Evolutionary conservation across 1,140 invertebrate species (phyloP).

Genomic region (Palaemon carinicauda): DNA sequence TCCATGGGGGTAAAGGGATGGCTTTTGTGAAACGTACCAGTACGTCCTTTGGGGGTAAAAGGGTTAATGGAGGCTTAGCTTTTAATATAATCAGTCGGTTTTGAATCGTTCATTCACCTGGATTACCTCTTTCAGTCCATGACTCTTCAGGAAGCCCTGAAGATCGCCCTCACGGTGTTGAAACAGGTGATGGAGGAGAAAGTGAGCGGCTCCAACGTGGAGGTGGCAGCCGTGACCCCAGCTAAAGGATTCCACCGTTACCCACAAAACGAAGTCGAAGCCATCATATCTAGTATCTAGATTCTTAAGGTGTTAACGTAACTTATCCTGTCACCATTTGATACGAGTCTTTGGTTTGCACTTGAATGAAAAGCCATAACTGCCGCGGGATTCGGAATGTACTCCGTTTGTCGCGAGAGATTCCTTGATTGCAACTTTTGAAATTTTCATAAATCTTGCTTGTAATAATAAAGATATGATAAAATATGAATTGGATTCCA

Average conservation of each 20-base stretch:
- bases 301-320: neutral
- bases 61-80: no score
- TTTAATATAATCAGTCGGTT: no score
- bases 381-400: no score
- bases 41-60: no score
- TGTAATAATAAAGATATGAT: no score
- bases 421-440: no score
- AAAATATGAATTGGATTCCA: no score
- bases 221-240: constrained; percentile 93
- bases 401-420: no score
- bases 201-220: constrained; percentile 95
- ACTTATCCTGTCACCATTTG: neutral
- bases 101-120: no score
- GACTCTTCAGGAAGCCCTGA: constrained; percentile 95
- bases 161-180: constrained; percentile 89
- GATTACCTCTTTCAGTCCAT: constrained; percentile 78
- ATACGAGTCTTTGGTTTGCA: neutral
- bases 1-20: no score
- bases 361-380: neutral
- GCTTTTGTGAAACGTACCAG: no score
- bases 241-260: constrained; percentile 77
- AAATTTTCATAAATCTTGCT: no score
- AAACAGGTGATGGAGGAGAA: constrained; percentile 99
- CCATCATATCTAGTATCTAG: constrained; percentile 53
- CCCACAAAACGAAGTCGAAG: constrained; percentile 56